Evolutionary conservation across 2,888 invertebrate genomes (phyloP).

Genomic region (Drosophila lacicola): DNA sequence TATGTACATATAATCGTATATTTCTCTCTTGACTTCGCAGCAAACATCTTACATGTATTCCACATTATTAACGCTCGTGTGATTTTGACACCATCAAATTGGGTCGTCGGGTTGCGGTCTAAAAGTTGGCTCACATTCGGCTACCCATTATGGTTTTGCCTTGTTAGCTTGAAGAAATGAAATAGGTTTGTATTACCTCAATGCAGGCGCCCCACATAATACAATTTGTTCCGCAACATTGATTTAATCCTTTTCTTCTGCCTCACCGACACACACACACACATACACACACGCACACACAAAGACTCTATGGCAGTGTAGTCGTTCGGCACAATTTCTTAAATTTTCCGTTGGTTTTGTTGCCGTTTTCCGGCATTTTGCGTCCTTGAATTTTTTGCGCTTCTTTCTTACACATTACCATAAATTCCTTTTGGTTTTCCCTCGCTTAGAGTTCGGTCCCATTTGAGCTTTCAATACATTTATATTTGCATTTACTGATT

Average conservation of each 20-base stretch:
- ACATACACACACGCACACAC: conserved; percentile 12
- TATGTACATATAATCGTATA: conserved; percentile 12
- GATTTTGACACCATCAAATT: conserved; percentile 76
- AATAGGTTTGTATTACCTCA: conserved; percentile 68
- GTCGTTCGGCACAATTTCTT: conserved; percentile 64
- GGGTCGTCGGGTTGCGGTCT: conserved; percentile 69
- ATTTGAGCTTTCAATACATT: conserved; percentile 72
- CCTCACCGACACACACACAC: conserved; percentile 24
- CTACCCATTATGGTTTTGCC: conserved; percentile 62
- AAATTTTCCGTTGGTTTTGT: conserved; percentile 68
- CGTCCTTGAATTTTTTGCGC: conserved; percentile 62
- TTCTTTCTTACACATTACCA: conserved; percentile 44
- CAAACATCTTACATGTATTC: conserved; percentile 27
- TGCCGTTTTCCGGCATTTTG: conserved; percentile 69
- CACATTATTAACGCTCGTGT: conserved; percentile 78
- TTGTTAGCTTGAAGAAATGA: conserved; percentile 68
- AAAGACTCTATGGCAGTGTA: conserved; percentile 17
- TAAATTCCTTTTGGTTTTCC: conserved; percentile 44
- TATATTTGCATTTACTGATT: conserved; percentile 76
- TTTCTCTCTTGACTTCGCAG: conserved; percentile 20
- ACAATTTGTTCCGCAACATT: conserved; percentile 79
- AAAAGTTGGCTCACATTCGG: conserved; percentile 14
- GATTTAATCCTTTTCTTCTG: conserved; percentile 77
- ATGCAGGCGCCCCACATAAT: conserved; percentile 51
- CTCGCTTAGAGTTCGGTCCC: conserved; percentile 40